Evolutionary conservation across 2,797 vertebrate genomes (phyloP), one percentile per base, ranked within the genome.

Genomic region (Sebastes flavidus): DNA sequence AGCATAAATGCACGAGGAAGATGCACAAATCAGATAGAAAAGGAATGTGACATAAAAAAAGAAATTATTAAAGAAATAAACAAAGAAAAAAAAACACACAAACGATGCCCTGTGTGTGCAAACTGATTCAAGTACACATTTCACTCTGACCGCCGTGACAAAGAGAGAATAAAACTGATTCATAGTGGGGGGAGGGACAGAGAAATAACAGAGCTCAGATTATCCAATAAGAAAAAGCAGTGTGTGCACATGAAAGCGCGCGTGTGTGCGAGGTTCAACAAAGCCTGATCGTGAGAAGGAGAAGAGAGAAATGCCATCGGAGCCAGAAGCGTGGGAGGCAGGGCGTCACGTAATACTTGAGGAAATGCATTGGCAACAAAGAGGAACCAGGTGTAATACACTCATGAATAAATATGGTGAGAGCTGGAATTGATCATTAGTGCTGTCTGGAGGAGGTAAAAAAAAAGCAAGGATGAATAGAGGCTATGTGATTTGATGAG

Each of bases 401-500:
- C 87, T 89, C 89, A 87, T 92, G 88, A 91, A 94, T 93, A 92
- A 93, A 91, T 89, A 90, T 85, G 87, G 73, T 73, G 75, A 85
- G 84, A 86, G 85, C 80, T 90, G 85, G 80, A 91, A 91, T 83
- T 87, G 88, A 92, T 93, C 91, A 93, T 94, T 92, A 92, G 86
- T 81, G 87, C 62, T 77, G 86, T 88, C 84, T 91, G 78, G 76
- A 25, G 81, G 71, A 77, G 75, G 75, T 18, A 59, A 78, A 77
- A 73, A 83, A 70, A 61, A 62, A 65, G 67, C 18, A 65, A 59
- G 67, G n/a, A 84, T 77, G 77, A 90, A 84, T 67, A 67, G 38
- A 81, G 52, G 71, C 34, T 3, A 55, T 34, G 72, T 77, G 55
- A 84, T 89, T 89, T 88, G 85, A 92, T 77, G 82, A 90, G 87